phyloP scores from a whole-genome alignment of 2,888 invertebrate species.

The Linyphia triangularis region DNA sequence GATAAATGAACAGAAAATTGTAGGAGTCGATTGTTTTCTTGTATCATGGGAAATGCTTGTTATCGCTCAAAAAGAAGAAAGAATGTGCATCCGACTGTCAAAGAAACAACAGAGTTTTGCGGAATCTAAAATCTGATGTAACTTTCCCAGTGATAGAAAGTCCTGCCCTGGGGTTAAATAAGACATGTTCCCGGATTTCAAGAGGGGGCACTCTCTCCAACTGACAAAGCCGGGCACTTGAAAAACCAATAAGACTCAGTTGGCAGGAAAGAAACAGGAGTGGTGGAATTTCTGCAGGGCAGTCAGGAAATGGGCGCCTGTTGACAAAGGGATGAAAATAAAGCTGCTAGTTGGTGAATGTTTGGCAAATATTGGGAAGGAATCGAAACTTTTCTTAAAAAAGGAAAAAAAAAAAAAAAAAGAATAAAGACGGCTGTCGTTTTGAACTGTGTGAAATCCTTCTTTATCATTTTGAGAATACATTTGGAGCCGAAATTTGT shows the following conservation, averaged over 20 bases:
- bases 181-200: constrained; percentile 18
- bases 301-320: constrained; percentile 35
- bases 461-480: background rate
- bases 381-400: constrained; percentile 28
- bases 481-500: background rate
- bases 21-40: background rate
- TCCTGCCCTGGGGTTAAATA: constrained; percentile 8
- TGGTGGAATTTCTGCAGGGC: constrained; percentile 44
- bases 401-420: too few relatives aligned
- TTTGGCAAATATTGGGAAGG: constrained; percentile 47
- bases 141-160: background rate
- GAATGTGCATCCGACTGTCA: background rate
- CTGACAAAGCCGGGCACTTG: constrained; percentile 13
- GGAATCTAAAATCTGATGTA: background rate
- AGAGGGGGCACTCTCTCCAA: background rate
- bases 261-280: constrained; percentile 54
- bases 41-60: background rate
- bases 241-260: constrained; percentile 66
- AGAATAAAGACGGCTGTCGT: background rate
- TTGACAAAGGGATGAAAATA: constrained; percentile 44
- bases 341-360: constrained; percentile 1
- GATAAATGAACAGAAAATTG: background rate
- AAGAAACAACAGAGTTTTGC: background rate
- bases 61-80: background rate
- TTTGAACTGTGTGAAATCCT: background rate